phyloP scores from a whole-genome alignment of 2,888 invertebrate species.

The Mellilla xanthometata region DNA sequence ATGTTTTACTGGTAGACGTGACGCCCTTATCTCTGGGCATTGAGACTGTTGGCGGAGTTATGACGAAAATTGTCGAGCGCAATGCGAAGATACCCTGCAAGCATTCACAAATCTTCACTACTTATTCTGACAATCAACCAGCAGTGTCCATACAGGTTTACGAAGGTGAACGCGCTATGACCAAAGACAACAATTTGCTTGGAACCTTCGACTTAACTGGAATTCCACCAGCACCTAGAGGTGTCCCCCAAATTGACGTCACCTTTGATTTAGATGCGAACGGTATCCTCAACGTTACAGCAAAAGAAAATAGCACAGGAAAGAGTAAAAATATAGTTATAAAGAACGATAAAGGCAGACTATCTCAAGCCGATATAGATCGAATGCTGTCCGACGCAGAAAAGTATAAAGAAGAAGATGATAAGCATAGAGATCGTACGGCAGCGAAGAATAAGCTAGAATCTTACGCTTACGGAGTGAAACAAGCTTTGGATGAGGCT shows the following conservation, averaged over 20 bases:
- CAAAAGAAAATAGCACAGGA: slow-evolving; percentile 85
- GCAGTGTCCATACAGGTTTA: slow-evolving; percentile 88
- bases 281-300: slow-evolving; percentile 91
- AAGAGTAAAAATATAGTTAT: slow-evolving; percentile 90
- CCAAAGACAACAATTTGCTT: slow-evolving; percentile 88
- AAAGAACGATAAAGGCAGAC: slow-evolving; percentile 90
- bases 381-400: slow-evolving; percentile 90
- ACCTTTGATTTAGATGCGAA: slow-evolving; percentile 90
- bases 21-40: slow-evolving; percentile 86
- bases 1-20: slow-evolving; percentile 82
- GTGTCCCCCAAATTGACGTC: slow-evolving; percentile 86
- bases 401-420: slow-evolving; percentile 87
- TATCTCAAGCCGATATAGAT: slow-evolving; percentile 92
- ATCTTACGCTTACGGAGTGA: slow-evolving; percentile 85
- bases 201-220: slow-evolving; percentile 86
- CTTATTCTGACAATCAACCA: slow-evolving; percentile 90
- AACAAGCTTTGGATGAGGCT: slow-evolving; percentile 84
- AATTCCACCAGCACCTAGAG: slow-evolving; percentile 86
- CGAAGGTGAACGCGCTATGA: slow-evolving; percentile 90
- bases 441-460: slow-evolving; percentile 87
- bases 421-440: slow-evolving; percentile 84
- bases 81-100: slow-evolving; percentile 88
- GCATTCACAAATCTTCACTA: slow-evolving; percentile 88
- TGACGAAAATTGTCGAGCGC: slow-evolving; percentile 88
- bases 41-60: slow-evolving; percentile 90